phyloP scores from a whole-genome alignment of 2,113 vertebrate species.

The Myxocyprinus asiaticus region DNA sequence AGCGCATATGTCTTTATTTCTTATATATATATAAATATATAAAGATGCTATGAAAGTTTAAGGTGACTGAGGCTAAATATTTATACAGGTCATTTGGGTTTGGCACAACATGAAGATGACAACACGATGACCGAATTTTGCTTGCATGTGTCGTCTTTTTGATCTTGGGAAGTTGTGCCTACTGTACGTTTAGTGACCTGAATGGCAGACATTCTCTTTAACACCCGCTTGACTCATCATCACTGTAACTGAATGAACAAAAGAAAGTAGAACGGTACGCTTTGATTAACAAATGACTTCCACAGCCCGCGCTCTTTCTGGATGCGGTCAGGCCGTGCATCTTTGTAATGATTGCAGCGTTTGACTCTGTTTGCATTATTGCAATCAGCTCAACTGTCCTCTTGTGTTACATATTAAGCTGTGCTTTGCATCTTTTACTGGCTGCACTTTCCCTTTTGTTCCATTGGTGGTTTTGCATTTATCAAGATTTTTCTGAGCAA shows the following conservation, averaged over 20 bases:
- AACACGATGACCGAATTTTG: too few relatives aligned
- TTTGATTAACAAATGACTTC: slow-evolving; percentile 63
- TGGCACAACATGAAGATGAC: too few relatives aligned
- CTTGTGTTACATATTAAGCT: slow-evolving; percentile 45
- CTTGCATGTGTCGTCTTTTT: too few relatives aligned
- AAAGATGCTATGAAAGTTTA: too few relatives aligned
- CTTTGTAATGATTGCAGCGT: slow-evolving; percentile 39
- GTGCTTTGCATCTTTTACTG: slow-evolving; percentile 54
- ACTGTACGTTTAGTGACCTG: too few relatives aligned
- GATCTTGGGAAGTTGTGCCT: too few relatives aligned
- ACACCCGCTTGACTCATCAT: too few relatives aligned
- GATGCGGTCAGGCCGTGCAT: slow-evolving; percentile 3
- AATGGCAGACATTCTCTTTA: too few relatives aligned
- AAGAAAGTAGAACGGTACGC: slow-evolving; percentile 41
- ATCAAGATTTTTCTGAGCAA: not conserved
- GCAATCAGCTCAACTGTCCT: slow-evolving; percentile 47
- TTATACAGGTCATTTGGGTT: too few relatives aligned
- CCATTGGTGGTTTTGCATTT: slow-evolving; percentile 1
- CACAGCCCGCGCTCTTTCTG: slow-evolving; percentile 22
- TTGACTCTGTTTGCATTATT: slow-evolving; percentile 58
- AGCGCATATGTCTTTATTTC: too few relatives aligned
- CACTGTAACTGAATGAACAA: slow-evolving; percentile 53
- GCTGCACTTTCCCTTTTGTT: slow-evolving; percentile 23
- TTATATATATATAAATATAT: too few relatives aligned
- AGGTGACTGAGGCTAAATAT: too few relatives aligned